Base-by-base conservation (phyloP, 1,140 invertebrate species). In the Dysdera silvatica region DNA sequence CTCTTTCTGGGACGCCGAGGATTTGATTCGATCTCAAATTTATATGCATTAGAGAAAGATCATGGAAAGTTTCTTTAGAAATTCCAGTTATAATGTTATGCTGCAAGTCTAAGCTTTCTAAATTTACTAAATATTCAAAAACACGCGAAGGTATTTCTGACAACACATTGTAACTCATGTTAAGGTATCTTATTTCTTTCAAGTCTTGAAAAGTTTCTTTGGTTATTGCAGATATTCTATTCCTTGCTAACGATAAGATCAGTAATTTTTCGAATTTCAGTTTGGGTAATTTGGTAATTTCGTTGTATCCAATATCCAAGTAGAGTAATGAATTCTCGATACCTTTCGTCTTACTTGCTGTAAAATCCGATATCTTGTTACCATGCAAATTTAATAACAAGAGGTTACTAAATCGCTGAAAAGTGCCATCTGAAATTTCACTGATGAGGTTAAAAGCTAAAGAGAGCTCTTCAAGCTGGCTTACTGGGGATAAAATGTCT, bases 361-460 rank as follows among this genome's bases (percentile, higher is more conserved):
- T 82, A 14, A 93, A 78, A 8, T 80, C 79, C 10, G 84, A 82
- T 8, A 93, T 74, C 52, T 88, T 81, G 71, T 93, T 93, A 20
- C 87, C 84, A 14, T 84, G 85, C 10, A 92, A 74, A 71, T 91
- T 87, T 32, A 93, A 79, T 53, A 82, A 80, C 59, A 81, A 79
- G n/a, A 92, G 77, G 57, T 81, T 65, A 37, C 51, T 59, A 31
- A 78, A 74, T 28, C 73, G 73, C 59, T 84, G 80, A 72, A 94
- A 93, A 3, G 88, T 84, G 32, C 82, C 83, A 0, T 83, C 67
- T 0, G 90, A 89, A 53, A 94, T 79, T 78, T 94, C 89, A 41
- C 89, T 81, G 14, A 95, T 87, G 1, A 93, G 83, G 75, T 95
- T 95, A 63, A 87, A 82, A 0, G 87, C 85, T 18, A 95, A 74